Base-by-base conservation (phyloP, 2,888 invertebrate genomes). In the Drosophila vallismaia region DNA sequence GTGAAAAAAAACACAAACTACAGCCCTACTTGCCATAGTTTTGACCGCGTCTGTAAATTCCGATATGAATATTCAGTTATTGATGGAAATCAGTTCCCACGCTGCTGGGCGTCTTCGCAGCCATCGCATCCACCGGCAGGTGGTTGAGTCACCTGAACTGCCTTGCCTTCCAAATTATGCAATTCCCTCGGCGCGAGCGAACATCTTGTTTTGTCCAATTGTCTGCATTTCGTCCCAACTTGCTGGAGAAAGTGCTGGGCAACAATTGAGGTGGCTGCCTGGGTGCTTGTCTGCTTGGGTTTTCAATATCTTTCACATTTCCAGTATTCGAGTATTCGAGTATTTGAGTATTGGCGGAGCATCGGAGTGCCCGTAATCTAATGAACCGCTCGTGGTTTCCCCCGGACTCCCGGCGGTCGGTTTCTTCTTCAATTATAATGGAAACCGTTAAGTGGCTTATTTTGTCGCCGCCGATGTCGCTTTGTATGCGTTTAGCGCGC, bases 401-500 rank as follows among this genome's bases (percentile, higher is more conserved):
- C 24, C 52, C 72, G 4, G 19, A 19, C 19, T 19, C 19, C 19
- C 19, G 19, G 19, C 19, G 19, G 14, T 19, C 49, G 12, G 62
- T 66, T 63, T 74, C 71, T 64, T 66, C 49, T 73, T 74, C 84
- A 81, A 84, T 84, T 84, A 81, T 85, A 83, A 83, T 82, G 76
- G 74, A 79, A 69, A 85, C 82, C 82, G 82, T 83, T 83, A 83
- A 83, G 77, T 85, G 85, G 82, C 82, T 83, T 85, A 83, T 83
- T 82, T 82, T 75, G 82, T 76, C 82, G 29, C 31, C 77, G 77
- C 60, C 79, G 75, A 68, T 59, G 64, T 71, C 72, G 44, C 44
- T 71, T 72, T 58, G 71, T 66, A 60, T 70, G 60, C 60, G 71
- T 70, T 70, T 70, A 68, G 62, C 77, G 71, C 69, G 69, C 81